Evolutionary conservation across 2,888 invertebrate species (phyloP), one percentile per base, ranked within the genome.

Genomic region (Toxonevra muliebris): DNA sequence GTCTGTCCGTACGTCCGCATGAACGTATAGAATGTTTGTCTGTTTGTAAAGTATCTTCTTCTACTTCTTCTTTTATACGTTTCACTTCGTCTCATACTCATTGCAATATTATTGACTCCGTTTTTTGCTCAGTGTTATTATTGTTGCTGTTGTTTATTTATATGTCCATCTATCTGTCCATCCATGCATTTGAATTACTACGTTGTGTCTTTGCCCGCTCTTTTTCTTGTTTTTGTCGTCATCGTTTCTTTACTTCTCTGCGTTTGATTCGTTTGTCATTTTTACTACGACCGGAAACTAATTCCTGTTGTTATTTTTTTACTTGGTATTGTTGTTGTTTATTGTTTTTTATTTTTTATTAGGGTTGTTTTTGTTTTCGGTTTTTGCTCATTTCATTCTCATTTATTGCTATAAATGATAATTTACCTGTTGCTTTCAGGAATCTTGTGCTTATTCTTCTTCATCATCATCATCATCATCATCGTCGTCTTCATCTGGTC

Each of bases 281-380:
- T 66, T 66, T 68, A 63, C 62, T 68, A 63, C 58, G 67, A 73
- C 73, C 71, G 73, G 73, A 73, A 73, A 73, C 70, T 73, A 70
- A 70, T 68, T 69, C 65, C 66, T 72, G 66, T 69, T 70, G 72
- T 66, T 53, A 40, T 54, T 66, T 64, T 71, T 69, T 66, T 65
- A 63, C 60, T 65, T 64, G 48, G 54, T 61, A 58, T 30, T 65
- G 17, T 53, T 61, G 17, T 63, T 59, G 67, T n/a, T n/a, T n/a
- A n/a, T 66, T 68, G 68, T 43, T 61, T 20, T 53, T 65, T 60
- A 43, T 17, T 68, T 61, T 53, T 66, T 61, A 12, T 13, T 61
- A 48, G 12, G 19, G 50, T 54, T 43, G 50, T 66, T 60, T 60
- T 65, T 19, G 41, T 43, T 63, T 19, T 15, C 57, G n/a, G 41